Evolutionary conservation across 1,140 invertebrate species (phyloP).

Genomic region (Zaprionus davidi): DNA sequence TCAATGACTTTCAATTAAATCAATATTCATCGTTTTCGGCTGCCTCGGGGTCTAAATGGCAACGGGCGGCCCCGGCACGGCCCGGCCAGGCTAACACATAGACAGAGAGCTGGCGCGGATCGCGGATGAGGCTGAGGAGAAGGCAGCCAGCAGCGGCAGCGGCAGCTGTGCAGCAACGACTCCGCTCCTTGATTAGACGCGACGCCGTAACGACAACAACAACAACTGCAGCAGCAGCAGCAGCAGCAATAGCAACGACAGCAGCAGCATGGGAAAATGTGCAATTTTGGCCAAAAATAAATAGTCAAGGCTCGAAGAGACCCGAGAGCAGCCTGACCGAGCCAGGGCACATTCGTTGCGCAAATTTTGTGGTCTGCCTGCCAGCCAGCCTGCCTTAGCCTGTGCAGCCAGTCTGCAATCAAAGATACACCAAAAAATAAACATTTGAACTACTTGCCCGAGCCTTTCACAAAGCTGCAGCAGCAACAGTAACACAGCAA

Average conservation of each 20-base stretch:
- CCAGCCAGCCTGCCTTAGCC: conserved; percentile 3
- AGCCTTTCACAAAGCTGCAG: conserved; percentile 71
- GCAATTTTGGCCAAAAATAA: conserved; percentile 83
- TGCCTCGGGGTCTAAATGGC: conserved; percentile 73
- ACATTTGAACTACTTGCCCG: conserved; percentile 81
- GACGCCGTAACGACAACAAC: conserved; percentile 58
- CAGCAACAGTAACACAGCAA: conserved; percentile 7
- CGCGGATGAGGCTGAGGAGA: conserved; percentile 4
- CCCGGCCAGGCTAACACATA: conserved; percentile 35
- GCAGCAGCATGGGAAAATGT: conserved; percentile 75
- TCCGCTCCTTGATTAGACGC: conserved; percentile 81
- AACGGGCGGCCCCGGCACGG: conserved; percentile 62
- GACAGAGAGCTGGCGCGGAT: conserved; percentile 5
- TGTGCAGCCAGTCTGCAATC: conserved; percentile 59
- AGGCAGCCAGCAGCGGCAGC: conserved; percentile 23
- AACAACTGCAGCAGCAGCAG: conserved; percentile 41
- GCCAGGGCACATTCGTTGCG: conserved; percentile 74
- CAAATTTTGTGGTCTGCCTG: conserved; percentile 59
- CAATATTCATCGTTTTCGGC: conserved; percentile 81
- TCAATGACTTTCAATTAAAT: conserved; percentile 83
- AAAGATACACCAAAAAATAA: conserved; percentile 79
- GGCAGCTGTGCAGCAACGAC: conserved; percentile 47
- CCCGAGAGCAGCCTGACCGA: conserved; percentile 65
- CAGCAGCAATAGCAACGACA: conserved; percentile 45
- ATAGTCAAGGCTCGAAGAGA: conserved; percentile 69